Evolutionary conservation across 2,797 vertebrate genomes (phyloP).

Genomic region (Amazonetta brasiliensis): DNA sequence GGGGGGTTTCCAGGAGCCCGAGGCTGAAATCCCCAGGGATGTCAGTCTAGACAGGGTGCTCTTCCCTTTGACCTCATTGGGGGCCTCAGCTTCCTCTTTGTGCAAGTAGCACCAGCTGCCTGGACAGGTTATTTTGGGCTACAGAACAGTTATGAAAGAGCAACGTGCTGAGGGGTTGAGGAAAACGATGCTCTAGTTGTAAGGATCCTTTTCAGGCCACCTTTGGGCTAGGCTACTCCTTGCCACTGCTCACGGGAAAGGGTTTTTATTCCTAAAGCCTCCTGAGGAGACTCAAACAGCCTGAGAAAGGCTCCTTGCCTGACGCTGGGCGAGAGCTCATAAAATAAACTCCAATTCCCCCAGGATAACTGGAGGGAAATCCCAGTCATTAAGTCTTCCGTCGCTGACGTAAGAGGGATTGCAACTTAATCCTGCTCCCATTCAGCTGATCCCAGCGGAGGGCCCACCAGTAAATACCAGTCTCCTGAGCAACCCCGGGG

Average conservation of each 20-base stretch:
- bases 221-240: neutral
- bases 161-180: constrained; percentile 11
- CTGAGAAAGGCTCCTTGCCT: constrained; percentile 27
- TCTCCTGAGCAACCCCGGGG: neutral
- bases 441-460: constrained; percentile 38
- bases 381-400: constrained; percentile 51
- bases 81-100: constrained; percentile 80
- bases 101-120: constrained; percentile 69
- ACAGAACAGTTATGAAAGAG: constrained; percentile 65
- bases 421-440: constrained; percentile 56
- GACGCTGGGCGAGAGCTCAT: neutral
- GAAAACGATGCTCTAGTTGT: constrained; percentile 44
- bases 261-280: constrained; percentile 12
- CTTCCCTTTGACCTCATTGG: constrained; percentile 69
- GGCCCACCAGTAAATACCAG: neutral
- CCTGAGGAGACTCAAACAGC: constrained; percentile 2
- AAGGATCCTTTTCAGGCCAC: constrained; percentile 41
- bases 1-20: constrained; percentile 79
- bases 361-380: constrained; percentile 62
- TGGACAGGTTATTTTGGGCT: constrained; percentile 74
- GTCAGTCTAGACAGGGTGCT: constrained; percentile 80
- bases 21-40: constrained; percentile 83
- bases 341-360: constrained; percentile 30
- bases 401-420: constrained; percentile 38
- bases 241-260: neutral